phyloP scores from a whole-genome alignment of 2,888 invertebrate genomes.

The Antheraea assamensis region DNA sequence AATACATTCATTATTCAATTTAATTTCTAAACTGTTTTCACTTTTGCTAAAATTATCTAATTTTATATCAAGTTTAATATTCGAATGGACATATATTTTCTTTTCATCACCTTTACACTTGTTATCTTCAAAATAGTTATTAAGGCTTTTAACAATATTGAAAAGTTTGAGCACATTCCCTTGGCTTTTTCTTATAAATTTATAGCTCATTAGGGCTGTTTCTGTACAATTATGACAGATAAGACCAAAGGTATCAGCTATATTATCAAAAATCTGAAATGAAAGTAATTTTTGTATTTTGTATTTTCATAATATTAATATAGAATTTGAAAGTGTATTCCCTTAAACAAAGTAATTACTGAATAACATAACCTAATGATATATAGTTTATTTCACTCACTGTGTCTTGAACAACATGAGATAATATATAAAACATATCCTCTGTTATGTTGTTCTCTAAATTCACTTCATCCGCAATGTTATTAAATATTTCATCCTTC shows the following conservation, averaged over 20 bases:
- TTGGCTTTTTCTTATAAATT: slow-evolving; percentile 40
- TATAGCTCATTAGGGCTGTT: slow-evolving; percentile 35
- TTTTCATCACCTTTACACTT: not conserved
- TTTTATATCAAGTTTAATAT: slow-evolving; percentile 2
- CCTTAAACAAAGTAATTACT: too few relatives aligned
- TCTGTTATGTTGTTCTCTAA: slow-evolving; percentile 21
- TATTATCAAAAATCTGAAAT: slow-evolving; percentile 36
- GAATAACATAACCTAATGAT: not conserved
- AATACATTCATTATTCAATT: not conserved
- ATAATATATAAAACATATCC: slow-evolving; percentile 29
- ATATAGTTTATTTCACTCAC: slow-evolving; percentile 25
- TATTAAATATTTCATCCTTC: slow-evolving; percentile 22
- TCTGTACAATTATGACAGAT: slow-evolving; percentile 39
- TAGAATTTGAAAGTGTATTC: too few relatives aligned
- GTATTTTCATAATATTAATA: too few relatives aligned
- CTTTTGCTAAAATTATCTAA: not conserved
- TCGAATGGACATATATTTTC: not conserved
- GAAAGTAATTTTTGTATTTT: not conserved
- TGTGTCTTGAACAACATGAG: slow-evolving; percentile 30
- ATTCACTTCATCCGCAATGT: slow-evolving; percentile 33
- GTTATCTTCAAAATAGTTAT: slow-evolving; percentile 30
- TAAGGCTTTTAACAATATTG: slow-evolving; percentile 26
- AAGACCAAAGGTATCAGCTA: slow-evolving; percentile 16
- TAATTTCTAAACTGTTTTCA: not conserved
- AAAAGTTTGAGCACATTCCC: slow-evolving; percentile 30